These are phyloP conservation scores for Sebastes oblongus DNA, from an alignment of 2,797 vertebrate species.

Conservation along the genomic window DNA sequence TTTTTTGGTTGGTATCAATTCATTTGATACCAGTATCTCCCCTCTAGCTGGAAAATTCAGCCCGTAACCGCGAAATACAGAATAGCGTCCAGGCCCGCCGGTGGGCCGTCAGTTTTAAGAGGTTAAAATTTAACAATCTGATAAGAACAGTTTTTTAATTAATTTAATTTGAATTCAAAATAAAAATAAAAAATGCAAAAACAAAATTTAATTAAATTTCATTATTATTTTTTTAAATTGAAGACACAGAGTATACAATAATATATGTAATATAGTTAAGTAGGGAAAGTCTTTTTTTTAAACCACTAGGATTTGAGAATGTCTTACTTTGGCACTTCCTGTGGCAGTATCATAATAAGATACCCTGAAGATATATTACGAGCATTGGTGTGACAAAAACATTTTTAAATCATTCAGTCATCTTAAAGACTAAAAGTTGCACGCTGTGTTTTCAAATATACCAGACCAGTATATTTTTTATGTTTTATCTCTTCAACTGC, in stretches of 20 bases:
- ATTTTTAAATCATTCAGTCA: neutral
- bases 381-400: neutral
- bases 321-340: neutral
- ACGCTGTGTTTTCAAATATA: neutral
- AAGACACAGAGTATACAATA: neutral
- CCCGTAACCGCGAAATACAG: too few relatives aligned
- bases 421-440: neutral
- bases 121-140: too few relatives aligned
- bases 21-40: too few relatives aligned
- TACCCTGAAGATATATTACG: rapidly evolving
- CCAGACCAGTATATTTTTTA: rapidly evolving
- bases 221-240: neutral
- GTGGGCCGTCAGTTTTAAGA: too few relatives aligned
- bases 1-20: too few relatives aligned
- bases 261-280: neutral
- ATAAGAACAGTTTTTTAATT: too few relatives aligned
- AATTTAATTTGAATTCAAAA: too few relatives aligned
- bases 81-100: too few relatives aligned
- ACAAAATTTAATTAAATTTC: too few relatives aligned
- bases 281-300: too few relatives aligned
- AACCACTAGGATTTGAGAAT: neutral
- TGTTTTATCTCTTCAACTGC: neutral
- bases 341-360: neutral
- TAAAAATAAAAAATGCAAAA: too few relatives aligned
- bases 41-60: too few relatives aligned